Conservation (phyloP, 2,888 invertebrate species). For the Drosophila mimetica region DNA sequence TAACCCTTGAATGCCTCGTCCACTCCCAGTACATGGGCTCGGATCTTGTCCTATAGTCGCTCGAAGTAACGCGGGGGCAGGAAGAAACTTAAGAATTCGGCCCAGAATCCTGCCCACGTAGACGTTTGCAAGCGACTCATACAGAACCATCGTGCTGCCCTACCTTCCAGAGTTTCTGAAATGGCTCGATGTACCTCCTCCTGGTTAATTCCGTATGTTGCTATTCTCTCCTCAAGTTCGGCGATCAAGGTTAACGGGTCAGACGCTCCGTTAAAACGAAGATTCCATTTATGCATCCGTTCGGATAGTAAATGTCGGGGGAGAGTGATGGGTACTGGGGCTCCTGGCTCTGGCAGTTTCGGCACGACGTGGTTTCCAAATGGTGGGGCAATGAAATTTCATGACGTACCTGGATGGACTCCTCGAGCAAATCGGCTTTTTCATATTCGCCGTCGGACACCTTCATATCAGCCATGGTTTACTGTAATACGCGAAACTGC, state of each 20-base stretch:
- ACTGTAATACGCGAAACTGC: not conserved
- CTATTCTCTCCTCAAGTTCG: not conserved
- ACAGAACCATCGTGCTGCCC: too few species aligned
- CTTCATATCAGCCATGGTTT: not conserved
- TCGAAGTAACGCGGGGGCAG: not conserved
- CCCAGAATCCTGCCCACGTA: not conserved
- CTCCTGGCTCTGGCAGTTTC: not conserved
- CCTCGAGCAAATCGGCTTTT: not conserved
- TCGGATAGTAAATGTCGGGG: not conserved
- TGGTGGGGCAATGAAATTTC: not conserved
- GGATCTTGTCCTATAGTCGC: not conserved
- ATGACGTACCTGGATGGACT: not conserved
- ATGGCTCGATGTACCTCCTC: not conserved
- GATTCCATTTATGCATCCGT: not conserved
- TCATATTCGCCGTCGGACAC: not conserved
- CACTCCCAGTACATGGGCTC: not conserved
- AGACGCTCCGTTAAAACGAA: not conserved
- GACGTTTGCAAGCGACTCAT: not conserved
- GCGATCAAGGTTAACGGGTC: not conserved
- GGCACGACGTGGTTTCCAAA: not conserved
- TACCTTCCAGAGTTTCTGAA: too few species aligned
- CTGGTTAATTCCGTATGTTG: not conserved
- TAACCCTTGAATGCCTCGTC: not conserved
- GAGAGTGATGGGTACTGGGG: not conserved
- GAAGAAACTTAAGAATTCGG: not conserved